Conservation (phyloP, 35 echinoderm and acorn worm genomes). For the Diadema setosum region DNA sequence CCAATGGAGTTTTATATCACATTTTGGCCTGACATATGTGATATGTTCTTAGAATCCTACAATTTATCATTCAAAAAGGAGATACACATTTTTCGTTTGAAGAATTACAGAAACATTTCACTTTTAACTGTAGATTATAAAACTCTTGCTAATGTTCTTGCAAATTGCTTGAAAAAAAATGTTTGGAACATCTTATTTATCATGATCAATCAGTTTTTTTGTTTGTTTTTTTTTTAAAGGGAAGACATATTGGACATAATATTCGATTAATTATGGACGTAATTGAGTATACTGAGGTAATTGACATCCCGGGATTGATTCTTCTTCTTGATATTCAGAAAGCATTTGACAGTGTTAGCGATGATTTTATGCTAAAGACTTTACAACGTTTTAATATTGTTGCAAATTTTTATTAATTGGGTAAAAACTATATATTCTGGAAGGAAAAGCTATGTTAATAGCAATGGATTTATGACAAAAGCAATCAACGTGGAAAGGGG, state of each 20-base stretch:
- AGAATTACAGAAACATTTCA: not conserved
- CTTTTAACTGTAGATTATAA: not conserved
- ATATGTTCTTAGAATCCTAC: no score
- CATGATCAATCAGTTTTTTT: not conserved
- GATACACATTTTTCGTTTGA: not conserved
- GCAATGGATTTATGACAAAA: not conserved
- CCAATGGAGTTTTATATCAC: not conserved
- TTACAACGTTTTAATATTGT: not conserved
- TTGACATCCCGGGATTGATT: not conserved
- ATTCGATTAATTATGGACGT: no score
- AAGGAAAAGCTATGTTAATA: not conserved
- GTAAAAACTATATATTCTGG: not conserved
- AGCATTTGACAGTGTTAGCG: no score
- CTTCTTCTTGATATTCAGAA: no score
- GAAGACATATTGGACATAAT: no score
- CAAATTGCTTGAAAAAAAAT: not conserved
- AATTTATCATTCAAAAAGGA: no score
- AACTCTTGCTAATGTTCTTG: not conserved
- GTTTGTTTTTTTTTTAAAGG: no score
- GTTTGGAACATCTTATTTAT: not conserved
- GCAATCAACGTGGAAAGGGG: not conserved
- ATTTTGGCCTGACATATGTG: not conserved
- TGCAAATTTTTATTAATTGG: not conserved
- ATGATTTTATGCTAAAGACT: not conserved
- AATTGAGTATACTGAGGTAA: no score